Evolutionary conservation across 2,888 invertebrate species (phyloP).

Genomic region (Deilephila porcellus): DNA sequence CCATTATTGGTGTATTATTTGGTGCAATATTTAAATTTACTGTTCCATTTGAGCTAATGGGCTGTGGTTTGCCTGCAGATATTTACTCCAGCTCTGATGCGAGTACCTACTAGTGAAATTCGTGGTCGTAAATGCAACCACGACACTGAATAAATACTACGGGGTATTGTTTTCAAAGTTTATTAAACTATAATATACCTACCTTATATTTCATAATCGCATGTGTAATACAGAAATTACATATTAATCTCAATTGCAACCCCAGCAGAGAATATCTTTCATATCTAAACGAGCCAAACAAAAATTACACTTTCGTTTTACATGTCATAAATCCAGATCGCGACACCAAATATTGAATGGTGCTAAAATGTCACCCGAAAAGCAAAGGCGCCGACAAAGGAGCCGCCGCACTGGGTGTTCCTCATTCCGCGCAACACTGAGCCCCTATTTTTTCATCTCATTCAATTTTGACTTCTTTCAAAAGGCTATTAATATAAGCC

Average conservation of each 20-base stretch:
- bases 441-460: conserved; percentile 83
- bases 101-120: no score
- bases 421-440: conserved; percentile 74
- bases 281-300: conserved; percentile 47
- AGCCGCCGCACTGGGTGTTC: conserved; percentile 82
- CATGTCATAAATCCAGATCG: conserved; percentile 81
- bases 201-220: no score
- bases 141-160: no score
- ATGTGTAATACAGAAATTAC: not conserved
- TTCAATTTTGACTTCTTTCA: conserved; percentile 85
- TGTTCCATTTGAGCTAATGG: no score
- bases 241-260: not conserved
- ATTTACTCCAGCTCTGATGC: no score
- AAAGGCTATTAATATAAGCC: conserved; percentile 84
- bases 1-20: not conserved
- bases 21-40: no score
- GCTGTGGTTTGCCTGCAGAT: no score
- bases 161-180: no score
- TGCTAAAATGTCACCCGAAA: conserved; percentile 83
- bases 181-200: no score
- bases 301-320: conserved; percentile 70
- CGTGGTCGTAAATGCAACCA: no score
- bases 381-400: conserved; percentile 81
- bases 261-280: conserved; percentile 34
- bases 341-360: conserved; percentile 84